Evolutionary conservation across 2,888 invertebrate species (phyloP), one percentile per base, ranked within the genome.

Genomic region (Allophyes oxyacanthae): DNA sequence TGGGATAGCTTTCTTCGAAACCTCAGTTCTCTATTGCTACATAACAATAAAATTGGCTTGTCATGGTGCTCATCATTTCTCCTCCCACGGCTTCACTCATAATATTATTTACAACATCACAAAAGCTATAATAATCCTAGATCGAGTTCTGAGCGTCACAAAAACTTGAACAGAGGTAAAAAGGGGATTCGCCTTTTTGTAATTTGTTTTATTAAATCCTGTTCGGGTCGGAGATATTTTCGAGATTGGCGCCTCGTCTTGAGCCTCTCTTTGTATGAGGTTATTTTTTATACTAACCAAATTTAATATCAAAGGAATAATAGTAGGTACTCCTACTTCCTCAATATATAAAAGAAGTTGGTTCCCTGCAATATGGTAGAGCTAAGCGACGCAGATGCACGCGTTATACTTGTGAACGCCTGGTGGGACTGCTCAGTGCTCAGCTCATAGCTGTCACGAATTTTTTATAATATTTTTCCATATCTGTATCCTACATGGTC

Each of bases 1-100:
- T 55, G 44, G 61, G 67, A 64, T 56, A 53, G 54, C 58, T 63
- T 64, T 62, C 55, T 61, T 55, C 40, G 46, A 44, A 68, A 57
- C 34, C 70, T 55, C 50, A 56, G 50, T 43, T 51, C 45, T 57
- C 44, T 54, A 62, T 70, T 20, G 62, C 40, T 62, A 60, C 52
- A 63, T 71, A 73, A 63, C 69, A 73, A 77, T 75, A 67, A 65
- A 73, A 75, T 71, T 67, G 65, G 64, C 67, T 57, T 64, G 67
- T 75, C 67, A 75, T 51, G 60, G 59, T 59, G 55, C 38, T 61
- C 50, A 62, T 65, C 48, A 75, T 72, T 66, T 59, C 37, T 64
- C 73, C 57, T 61, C 64, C 71, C 59, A 73, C 67, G 59, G 54
- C 6, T 50, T 48, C 5, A 20, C 53, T 43, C 52, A 59, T 65